These are phyloP conservation scores for Sorex fumeus DNA, from an alignment of 2,113 vertebrate genomes.

Conservation along the genomic window DNA sequence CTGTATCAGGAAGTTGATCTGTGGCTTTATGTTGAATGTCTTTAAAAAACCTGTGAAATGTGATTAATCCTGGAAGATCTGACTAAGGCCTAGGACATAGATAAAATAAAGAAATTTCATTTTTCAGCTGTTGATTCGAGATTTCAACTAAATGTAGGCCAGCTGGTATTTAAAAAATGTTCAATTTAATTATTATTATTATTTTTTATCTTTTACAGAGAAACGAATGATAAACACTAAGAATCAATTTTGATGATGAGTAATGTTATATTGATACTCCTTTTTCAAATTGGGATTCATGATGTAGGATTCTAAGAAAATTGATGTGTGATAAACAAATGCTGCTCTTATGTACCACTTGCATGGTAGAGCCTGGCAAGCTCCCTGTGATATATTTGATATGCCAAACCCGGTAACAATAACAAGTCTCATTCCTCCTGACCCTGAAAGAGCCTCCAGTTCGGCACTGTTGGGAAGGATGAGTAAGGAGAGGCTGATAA, in stretches of 20 bases:
- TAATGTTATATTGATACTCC: constrained; percentile 44
- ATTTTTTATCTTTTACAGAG: neutral
- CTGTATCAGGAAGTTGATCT: constrained; percentile 5
- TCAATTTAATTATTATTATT: neutral
- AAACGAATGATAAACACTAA: constrained; percentile 33
- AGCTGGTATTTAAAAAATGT: neutral
- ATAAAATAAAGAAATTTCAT: constrained; percentile 7
- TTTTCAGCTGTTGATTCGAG: constrained; percentile 29
- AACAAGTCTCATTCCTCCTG: too few species aligned
- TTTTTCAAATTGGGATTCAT: constrained; percentile 27
- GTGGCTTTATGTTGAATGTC: neutral
- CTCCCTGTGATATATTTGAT: too few species aligned
- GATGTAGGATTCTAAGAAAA: neutral
- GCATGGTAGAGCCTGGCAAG: too few species aligned
- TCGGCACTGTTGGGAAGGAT: too few species aligned
- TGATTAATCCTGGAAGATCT: constrained; percentile 3
- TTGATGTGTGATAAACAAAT: neutral
- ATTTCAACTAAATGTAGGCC: constrained; percentile 51
- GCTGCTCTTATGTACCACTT: neutral
- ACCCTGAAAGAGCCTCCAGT: too few species aligned
- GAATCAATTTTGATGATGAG: constrained; percentile 36
- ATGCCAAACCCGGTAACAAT: too few species aligned
- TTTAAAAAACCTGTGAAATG: neutral
- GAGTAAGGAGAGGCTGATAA: too few species aligned
- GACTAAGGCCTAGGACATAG: neutral